Evolutionary conservation across 1,140 invertebrate species (phyloP).

Genomic region (Drosophila lacteicornis): DNA sequence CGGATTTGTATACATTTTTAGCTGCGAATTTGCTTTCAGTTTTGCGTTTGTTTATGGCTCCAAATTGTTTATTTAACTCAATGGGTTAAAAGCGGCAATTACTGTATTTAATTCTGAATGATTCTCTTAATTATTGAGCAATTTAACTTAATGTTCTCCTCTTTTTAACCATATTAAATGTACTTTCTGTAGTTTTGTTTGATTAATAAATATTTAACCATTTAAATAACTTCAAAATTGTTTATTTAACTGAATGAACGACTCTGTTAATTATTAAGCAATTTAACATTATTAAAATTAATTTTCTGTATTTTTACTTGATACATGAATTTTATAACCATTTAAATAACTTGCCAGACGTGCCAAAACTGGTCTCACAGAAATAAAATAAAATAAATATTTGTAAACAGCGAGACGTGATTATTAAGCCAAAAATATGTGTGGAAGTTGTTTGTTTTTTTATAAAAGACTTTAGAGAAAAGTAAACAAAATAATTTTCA

Average conservation of each 20-base stretch:
- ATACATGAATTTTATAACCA: background rate
- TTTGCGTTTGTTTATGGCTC: background rate
- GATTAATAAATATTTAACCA: background rate
- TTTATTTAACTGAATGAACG: background rate
- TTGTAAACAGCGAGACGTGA: conserved; percentile 21
- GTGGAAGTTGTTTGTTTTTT: no score
- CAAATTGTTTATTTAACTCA: background rate
- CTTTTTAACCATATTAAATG: background rate
- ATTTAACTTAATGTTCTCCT: background rate
- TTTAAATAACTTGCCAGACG: conserved; percentile 3
- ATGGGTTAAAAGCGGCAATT: background rate
- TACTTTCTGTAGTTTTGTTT: background rate
- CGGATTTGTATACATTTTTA: conserved; percentile 12
- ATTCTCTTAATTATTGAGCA: background rate
- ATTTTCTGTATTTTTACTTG: background rate
- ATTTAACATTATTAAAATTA: background rate
- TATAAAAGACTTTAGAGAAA: no score
- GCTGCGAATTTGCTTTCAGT: background rate
- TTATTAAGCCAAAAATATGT: background rate
- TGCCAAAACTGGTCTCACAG: background rate
- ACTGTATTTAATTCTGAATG: background rate
- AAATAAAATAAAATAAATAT: background rate
- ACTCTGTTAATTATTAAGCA: background rate
- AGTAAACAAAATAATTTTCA: no score
- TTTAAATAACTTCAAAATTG: background rate